Conservation (phyloP, 2,113 vertebrate species). For the Trematomus loennbergii region DNA sequence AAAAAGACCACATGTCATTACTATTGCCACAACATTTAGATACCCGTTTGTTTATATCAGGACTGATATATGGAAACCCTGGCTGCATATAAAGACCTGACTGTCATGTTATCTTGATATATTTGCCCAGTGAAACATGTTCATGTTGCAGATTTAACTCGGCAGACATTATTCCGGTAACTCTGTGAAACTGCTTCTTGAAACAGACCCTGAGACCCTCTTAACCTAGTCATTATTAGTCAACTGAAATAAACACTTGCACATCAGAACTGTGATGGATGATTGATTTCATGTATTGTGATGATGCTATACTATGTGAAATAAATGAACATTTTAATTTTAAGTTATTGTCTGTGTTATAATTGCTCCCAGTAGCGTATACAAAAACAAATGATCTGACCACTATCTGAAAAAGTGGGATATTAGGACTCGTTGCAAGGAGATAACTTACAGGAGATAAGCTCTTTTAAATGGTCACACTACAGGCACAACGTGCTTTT, state of each 20-base stretch:
- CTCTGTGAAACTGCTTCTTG: slow-evolving; percentile 5
- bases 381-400: no score
- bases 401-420: no score
- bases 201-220: slow-evolving; percentile 15
- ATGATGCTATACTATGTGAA: slow-evolving; percentile 73
- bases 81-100: slow-evolving; percentile 11
- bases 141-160: slow-evolving; percentile 10
- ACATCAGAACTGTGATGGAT: slow-evolving; percentile 69
- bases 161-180: background rate
- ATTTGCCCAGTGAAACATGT: slow-evolving; percentile 17
- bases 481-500: no score
- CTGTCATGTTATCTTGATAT: slow-evolving; percentile 5
- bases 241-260: slow-evolving; percentile 55
- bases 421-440: no score
- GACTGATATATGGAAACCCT: slow-evolving; percentile 8
- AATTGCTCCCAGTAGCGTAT: background rate
- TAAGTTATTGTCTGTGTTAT: slow-evolving; percentile 1
- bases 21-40: slow-evolving; percentile 20
- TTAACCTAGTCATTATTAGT: slow-evolving; percentile 15
- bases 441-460: no score
- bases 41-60: slow-evolving; percentile 40
- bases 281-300: slow-evolving; percentile 71
- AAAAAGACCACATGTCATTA: slow-evolving; percentile 40
- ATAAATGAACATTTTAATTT: slow-evolving; percentile 66
- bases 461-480: no score